A percentile compares a stretch with the other conserved stretches of the same genome.
Evolutionary conservation across 2,797 vertebrate species (phyloP).

Genomic region (Anomalospiza imberbis): DNA sequence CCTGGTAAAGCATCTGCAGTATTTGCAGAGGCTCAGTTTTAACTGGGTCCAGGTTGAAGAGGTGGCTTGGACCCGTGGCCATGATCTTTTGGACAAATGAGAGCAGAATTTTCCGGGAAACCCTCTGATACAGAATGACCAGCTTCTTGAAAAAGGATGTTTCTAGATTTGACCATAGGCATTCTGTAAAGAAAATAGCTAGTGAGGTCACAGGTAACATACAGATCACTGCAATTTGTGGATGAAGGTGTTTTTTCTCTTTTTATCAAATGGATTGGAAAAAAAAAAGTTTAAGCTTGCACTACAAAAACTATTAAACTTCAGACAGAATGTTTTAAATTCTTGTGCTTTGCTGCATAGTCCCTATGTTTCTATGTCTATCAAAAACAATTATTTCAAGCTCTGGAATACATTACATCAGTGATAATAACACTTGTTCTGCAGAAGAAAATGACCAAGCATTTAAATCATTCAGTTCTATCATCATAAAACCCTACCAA

Average conservation of each 20-base stretch:
- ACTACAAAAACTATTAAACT: background rate
- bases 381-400: background rate
- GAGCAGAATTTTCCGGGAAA: background rate
- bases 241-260: background rate
- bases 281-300: background rate
- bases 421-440: background rate
- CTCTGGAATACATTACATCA: background rate
- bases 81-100: rapidly evolving
- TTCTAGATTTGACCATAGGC: constrained; percentile 69
- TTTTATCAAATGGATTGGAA: background rate
- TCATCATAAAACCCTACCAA: constrained; percentile 62
- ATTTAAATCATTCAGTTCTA: background rate
- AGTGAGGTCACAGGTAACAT: background rate
- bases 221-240: background rate
- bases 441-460: background rate
- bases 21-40: background rate
- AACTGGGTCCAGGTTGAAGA: rapidly evolving
- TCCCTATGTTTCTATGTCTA: background rate
- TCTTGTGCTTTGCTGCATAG: background rate
- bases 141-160: constrained; percentile 48
- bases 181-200: constrained; percentile 49
- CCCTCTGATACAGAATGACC: constrained; percentile 46
- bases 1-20: constrained; percentile 66
- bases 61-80: rapidly evolving
- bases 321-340: background rate